A percentile compares a stretch with the other conserved stretches of the same genome.
phyloP scores from a whole-genome alignment of 1,140 invertebrate genomes.

The Diorhabda carinulata region DNA sequence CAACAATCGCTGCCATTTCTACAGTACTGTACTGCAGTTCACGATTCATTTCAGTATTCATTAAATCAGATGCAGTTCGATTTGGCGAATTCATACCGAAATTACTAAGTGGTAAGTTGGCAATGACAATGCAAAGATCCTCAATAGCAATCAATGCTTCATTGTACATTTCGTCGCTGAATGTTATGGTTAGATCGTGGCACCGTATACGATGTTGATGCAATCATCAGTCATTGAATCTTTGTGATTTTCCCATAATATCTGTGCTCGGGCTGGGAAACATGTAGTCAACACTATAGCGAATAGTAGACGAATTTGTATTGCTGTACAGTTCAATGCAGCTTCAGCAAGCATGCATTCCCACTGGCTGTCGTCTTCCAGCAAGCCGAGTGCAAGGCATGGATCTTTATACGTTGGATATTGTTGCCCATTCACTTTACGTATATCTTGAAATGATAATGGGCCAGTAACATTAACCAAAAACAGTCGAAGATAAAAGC shows the following conservation, averaged over 20 bases:
- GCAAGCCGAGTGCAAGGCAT: conserved; percentile 39
- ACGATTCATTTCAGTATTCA: conserved; percentile 28
- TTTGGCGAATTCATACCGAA: conserved; percentile 34
- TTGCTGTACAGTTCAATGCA: conserved; percentile 33
- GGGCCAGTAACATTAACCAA: no score
- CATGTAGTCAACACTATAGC: conserved; percentile 32
- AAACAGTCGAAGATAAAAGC: no score
- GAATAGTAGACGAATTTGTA: conserved; percentile 37
- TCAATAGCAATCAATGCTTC: no score
- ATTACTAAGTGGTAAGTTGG: conserved; percentile 31
- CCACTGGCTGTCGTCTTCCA: conserved; percentile 48
- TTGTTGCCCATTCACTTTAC: conserved; percentile 29
- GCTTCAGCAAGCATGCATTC: conserved; percentile 41
- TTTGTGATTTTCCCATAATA: conserved; percentile 34
- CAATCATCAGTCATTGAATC: conserved; percentile 25
- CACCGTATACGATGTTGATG: no score
- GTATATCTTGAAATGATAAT: conserved; percentile 31
- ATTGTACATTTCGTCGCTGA: no score
- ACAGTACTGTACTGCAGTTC: no score
- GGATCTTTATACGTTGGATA: conserved; percentile 37
- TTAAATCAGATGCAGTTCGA: conserved; percentile 24
- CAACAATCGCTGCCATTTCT: conserved; percentile 29
- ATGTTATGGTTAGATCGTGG: no score
- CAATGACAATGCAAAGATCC: conserved; percentile 33
- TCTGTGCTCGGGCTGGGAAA: no score